Percentiles rank a stretch among this genome's conserved stretches.
Evolutionary conservation across 2,113 vertebrate genomes (phyloP).

Genomic region (Phylloscopus trochilus): DNA sequence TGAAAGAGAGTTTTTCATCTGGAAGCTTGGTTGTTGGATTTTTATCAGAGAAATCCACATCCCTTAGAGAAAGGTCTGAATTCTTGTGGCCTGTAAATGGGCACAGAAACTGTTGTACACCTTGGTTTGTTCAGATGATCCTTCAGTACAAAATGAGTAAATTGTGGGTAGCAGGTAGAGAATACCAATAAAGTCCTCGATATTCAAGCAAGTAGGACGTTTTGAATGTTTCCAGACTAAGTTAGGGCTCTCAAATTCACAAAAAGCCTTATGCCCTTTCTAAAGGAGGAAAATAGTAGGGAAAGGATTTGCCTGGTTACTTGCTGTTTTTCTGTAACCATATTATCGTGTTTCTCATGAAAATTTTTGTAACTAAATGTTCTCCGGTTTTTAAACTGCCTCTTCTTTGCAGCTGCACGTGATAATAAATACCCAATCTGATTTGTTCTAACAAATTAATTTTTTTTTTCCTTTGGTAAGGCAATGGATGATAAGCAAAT

Average conservation of each 20-base stretch:
- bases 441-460: not conserved
- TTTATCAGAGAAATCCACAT: not conserved
- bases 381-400: not conserved
- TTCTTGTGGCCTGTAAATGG: not conserved
- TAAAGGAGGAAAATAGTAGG: not conserved
- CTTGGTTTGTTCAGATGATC: not conserved
- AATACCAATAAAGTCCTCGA: not conserved
- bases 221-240: not conserved
- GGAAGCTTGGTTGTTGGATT: not conserved
- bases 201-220: not conserved
- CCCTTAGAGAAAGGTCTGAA: not conserved
- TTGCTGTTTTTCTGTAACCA: not conserved
- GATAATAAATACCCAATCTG: not conserved
- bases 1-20: not conserved
- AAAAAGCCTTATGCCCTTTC: not conserved
- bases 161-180: not conserved
- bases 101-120: not conserved
- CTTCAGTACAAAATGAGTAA: not conserved
- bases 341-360: not conserved
- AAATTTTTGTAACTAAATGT: not conserved
- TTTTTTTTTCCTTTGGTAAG: constrained; percentile 54
- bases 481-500: constrained; percentile 95
- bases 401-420: not conserved
- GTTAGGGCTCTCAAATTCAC: not conserved
- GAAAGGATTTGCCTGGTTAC: not conserved